Evolutionary conservation across 2,797 vertebrate species (phyloP).

Genomic region (Argyrosomus regius): DNA sequence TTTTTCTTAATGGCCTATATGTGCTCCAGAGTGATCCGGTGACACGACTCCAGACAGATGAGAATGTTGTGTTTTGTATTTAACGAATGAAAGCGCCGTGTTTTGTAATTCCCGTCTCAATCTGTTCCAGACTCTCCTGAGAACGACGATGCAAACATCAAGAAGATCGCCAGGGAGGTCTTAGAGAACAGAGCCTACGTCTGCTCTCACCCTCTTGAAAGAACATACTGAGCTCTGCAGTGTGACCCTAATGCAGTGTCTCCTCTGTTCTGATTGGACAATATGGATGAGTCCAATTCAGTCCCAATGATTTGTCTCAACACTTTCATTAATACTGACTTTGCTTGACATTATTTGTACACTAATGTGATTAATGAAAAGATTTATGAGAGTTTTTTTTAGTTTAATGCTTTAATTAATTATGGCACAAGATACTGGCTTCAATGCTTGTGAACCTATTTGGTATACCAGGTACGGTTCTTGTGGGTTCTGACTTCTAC

Average conservation of each 20-base stretch:
- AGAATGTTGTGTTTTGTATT: constrained; percentile 25
- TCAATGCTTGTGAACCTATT: constrained; percentile 25
- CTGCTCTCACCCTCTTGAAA: constrained; percentile 93
- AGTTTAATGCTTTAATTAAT: background rate
- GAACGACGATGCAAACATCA: constrained; percentile 91
- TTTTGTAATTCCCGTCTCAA: constrained; percentile 26
- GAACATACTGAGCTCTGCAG: constrained; percentile 82
- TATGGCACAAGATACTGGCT: background rate
- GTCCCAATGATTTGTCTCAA: background rate
- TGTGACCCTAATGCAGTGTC: background rate
- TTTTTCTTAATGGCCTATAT: constrained; percentile 22
- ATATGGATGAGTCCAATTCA: background rate
- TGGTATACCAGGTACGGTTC: constrained; percentile 12
- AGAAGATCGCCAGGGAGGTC: constrained; percentile 91
- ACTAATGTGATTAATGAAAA: constrained; percentile 27
- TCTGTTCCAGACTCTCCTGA: constrained; percentile 88
- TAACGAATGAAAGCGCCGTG: constrained; percentile 14
- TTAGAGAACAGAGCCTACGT: constrained; percentile 89
- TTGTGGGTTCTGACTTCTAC: constrained; percentile 49
- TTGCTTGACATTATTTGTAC: constrained; percentile 12
- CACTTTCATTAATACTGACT: background rate
- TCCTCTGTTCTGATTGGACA: constrained; percentile 31
- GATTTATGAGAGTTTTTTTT: background rate
- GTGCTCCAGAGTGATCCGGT: constrained; percentile 17
- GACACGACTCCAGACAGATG: constrained; percentile 30